These are phyloP conservation scores for Heliconius hewitsoni DNA, from an alignment of 1,140 invertebrate genomes.

Conservation along the genomic window DNA sequence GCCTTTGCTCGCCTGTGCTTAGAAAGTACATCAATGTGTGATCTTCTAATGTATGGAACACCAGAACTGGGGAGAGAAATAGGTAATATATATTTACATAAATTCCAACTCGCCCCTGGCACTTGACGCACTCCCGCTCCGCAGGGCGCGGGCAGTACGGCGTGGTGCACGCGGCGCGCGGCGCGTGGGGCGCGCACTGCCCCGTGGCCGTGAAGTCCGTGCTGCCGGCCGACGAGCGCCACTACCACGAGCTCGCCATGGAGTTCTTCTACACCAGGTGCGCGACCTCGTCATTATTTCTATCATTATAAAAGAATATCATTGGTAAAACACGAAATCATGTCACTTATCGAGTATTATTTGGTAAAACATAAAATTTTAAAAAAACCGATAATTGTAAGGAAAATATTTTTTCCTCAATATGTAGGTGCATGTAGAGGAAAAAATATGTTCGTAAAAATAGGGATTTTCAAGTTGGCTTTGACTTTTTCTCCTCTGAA, in stretches of 20 bases:
- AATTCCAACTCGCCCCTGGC: too few species aligned
- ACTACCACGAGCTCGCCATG: conserved; percentile 95
- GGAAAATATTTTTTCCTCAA: too few species aligned
- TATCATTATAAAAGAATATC: too few species aligned
- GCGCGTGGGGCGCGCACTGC: conserved; percentile 88
- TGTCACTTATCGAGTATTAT: too few species aligned
- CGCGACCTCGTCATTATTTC: neutral
- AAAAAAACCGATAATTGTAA: too few species aligned
- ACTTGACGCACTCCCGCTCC: too few species aligned
- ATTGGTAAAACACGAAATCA: too few species aligned
- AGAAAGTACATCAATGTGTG: conserved; percentile 92
- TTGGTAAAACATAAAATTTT: too few species aligned
- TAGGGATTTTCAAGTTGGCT: too few species aligned
- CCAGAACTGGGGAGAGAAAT: conserved; percentile 91
- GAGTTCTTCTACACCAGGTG: conserved; percentile 94
- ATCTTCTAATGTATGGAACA: conserved; percentile 89
- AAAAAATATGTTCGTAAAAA: too few species aligned
- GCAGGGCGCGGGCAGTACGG: conserved; percentile 91
- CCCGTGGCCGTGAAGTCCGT: conserved; percentile 95
- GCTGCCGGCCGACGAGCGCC: conserved; percentile 93
- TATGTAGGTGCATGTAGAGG: too few species aligned
- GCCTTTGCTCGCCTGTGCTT: conserved; percentile 90
- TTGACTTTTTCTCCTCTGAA: too few species aligned
- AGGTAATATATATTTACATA: conserved; percentile 72
- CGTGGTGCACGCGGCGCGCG: conserved; percentile 91